A percentile compares a stretch with the other conserved stretches of the same genome.
Conservation (phyloP, 2,797 vertebrate genomes). For the Percopsis omiscomaycus region DNA sequence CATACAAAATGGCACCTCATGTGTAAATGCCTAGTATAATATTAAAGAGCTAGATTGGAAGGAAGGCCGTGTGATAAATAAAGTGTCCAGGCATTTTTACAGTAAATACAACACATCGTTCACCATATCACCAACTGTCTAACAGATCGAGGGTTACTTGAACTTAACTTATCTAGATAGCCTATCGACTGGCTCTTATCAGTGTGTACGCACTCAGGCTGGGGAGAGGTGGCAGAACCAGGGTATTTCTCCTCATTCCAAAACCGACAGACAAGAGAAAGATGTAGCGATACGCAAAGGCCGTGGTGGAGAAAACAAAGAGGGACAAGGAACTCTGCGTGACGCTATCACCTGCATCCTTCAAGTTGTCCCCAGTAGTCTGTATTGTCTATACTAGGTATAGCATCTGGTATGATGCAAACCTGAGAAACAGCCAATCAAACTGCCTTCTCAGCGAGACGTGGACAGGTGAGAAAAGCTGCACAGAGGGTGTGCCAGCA, state of each 20-base stretch:
- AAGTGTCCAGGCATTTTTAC: too few species aligned
- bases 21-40: too few species aligned
- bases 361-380: conserved; percentile 57
- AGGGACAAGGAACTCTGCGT: conserved; percentile 41
- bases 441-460: conserved; percentile 63
- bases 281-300: conserved; percentile 36
- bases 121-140: conserved; percentile 9
- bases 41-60: too few species aligned
- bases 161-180: conserved; percentile 67
- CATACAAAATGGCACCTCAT: too few species aligned
- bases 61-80: too few species aligned
- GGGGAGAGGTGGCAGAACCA: conserved; percentile 67
- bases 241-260: conserved; percentile 60
- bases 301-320: conserved; percentile 7
- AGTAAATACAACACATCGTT: background rate
- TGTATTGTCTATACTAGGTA: conserved; percentile 62
- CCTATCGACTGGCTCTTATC: conserved; percentile 72
- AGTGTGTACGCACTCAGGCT: conserved; percentile 44
- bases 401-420: conserved; percentile 76
- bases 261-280: conserved; percentile 66
- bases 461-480: conserved; percentile 55
- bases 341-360: conserved; percentile 58
- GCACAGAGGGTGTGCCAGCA: conserved; percentile 40
- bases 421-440: conserved; percentile 75
- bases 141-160: conserved; percentile 59